Conservation (phyloP, 2,888 invertebrate species). For the Hirtodrosophila cameraria region DNA sequence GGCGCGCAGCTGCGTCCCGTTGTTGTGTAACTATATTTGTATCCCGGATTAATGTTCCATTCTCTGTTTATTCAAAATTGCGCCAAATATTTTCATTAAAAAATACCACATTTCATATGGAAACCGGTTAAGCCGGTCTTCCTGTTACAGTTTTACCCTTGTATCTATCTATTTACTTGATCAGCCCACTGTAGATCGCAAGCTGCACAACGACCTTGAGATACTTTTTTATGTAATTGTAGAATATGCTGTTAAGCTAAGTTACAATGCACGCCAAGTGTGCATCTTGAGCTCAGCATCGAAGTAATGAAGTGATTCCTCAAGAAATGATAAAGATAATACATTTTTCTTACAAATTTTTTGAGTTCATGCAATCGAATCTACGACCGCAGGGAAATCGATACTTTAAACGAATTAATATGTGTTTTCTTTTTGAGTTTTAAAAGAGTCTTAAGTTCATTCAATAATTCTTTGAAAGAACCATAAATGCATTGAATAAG, state of each 20-base stretch:
- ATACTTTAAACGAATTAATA: no score
- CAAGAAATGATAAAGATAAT: no score
- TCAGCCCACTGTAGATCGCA: constrained; percentile 2
- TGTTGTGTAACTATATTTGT: constrained; percentile 36
- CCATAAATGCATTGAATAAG: no score
- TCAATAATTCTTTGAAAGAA: no score
- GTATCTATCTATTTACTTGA: constrained; percentile 10
- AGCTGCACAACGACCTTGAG: constrained; percentile 24
- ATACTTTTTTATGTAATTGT: constrained; percentile 3
- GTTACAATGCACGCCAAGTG: not conserved
- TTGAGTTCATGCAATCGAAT: no score
- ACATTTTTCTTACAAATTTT: no score
- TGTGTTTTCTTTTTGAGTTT: no score
- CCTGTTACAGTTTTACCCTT: constrained; percentile 32
- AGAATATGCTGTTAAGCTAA: not conserved
- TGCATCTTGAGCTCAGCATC: no score
- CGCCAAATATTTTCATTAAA: constrained; percentile 69
- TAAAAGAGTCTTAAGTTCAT: no score
- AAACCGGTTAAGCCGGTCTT: constrained; percentile 62
- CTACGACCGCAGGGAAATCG: no score
- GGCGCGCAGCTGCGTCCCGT: constrained; percentile 55
- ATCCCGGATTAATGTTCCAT: constrained; percentile 42
- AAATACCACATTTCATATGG: constrained; percentile 62
- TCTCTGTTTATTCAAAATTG: constrained; percentile 71
- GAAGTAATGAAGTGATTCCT: no score